Percentiles rank a stretch among this genome's conserved stretches.
These are phyloP conservation scores for Watersipora subatra DNA, from an alignment of 1,140 invertebrate genomes.

Conservation along the genomic window DNA sequence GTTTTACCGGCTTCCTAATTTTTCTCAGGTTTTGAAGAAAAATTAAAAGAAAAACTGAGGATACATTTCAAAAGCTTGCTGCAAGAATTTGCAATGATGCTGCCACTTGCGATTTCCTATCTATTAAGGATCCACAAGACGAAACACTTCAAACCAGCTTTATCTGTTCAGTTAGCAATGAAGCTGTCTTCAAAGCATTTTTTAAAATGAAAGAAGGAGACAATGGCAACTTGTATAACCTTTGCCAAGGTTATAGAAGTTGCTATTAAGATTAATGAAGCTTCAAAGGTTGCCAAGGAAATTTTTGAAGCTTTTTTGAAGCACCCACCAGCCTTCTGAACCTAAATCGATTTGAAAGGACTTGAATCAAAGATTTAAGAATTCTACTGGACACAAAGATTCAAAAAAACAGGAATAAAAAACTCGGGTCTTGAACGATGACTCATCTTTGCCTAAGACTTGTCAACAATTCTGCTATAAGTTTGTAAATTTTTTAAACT, in stretches of 20 bases:
- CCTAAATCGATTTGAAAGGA: no score
- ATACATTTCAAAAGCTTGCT: not conserved
- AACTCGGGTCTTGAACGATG: no score
- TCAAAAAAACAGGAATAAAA: no score
- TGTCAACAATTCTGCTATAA: no score
- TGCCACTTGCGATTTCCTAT: conserved; percentile 9
- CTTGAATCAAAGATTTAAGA: no score
- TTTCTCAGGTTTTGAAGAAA: not conserved
- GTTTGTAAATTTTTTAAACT: not conserved
- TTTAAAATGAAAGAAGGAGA: conserved; percentile 11
- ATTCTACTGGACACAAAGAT: no score
- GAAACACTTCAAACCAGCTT: conserved; percentile 12
- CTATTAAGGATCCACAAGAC: conserved; percentile 10
- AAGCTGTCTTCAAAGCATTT: conserved; percentile 11
- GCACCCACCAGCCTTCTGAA: no score
- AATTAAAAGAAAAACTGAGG: not conserved
- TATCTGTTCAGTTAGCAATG: conserved; percentile 10
- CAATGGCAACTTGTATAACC: no score
- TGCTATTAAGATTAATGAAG: conserved; percentile 9
- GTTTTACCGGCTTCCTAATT: no score
- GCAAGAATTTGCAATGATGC: not conserved
- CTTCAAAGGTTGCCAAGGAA: conserved; percentile 4
- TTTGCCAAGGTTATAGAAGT: conserved; percentile 10
- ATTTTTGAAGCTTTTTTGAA: no score
- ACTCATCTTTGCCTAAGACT: no score